phyloP scores from a whole-genome alignment of 2,113 vertebrate species.

The Gavialis gangeticus region DNA sequence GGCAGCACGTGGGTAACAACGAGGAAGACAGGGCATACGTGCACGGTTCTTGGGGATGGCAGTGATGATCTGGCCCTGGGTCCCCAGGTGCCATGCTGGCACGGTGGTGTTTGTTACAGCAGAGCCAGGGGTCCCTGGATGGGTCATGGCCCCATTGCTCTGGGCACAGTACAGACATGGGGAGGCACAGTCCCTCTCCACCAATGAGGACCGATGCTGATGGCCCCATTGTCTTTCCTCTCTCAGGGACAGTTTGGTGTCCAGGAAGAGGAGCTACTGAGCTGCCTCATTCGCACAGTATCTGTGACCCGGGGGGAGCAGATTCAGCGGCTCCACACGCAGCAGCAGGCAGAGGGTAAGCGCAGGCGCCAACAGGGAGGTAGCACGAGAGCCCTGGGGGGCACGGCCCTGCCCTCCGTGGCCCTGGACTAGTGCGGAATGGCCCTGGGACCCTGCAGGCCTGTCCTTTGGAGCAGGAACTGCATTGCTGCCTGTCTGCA shows the following conservation, averaged over 20 bases:
- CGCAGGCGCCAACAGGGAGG: no score
- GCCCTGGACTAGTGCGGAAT: not conserved
- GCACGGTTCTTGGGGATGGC: not conserved
- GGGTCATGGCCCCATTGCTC: rapidly evolving
- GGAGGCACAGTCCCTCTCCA: not conserved
- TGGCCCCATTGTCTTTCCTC: not conserved
- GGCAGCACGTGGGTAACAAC: not conserved
- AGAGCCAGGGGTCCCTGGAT: not conserved
- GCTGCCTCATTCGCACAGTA: slow-evolving; percentile 77
- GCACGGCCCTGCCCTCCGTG: not conserved
- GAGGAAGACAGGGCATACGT: rapidly evolving
- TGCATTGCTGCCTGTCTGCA: not conserved
- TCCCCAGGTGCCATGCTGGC: not conserved
- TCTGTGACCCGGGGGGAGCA: slow-evolving; percentile 80
- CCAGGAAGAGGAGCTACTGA: slow-evolving; percentile 79
- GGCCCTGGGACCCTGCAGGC: not conserved
- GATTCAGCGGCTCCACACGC: slow-evolving; percentile 80
- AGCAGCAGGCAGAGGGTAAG: slow-evolving; percentile 84
- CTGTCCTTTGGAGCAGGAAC: not conserved
- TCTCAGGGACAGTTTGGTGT: slow-evolving; percentile 84
- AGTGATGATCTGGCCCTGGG: not conserved
- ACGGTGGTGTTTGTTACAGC: not conserved
- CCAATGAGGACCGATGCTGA: not conserved
- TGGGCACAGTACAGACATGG: rapidly evolving
- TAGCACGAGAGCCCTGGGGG: not conserved